phyloP scores from a whole-genome alignment of 2,113 vertebrate genomes.

The Stegastes partitus region DNA sequence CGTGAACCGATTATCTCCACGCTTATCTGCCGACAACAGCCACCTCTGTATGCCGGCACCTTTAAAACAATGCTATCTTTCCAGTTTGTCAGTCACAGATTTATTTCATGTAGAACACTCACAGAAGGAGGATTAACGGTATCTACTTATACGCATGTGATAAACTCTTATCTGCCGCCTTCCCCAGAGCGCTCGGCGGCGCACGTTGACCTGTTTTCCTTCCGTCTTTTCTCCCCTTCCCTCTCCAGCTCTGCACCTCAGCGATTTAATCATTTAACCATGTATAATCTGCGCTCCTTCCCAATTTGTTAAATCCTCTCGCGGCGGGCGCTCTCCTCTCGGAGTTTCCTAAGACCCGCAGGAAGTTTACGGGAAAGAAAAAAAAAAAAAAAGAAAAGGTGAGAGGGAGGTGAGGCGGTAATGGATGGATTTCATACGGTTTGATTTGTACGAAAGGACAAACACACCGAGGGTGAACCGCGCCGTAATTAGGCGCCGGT shows the following conservation, averaged over 20 bases:
- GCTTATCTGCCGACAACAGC: constrained; percentile 67
- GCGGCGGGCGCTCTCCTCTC: constrained; percentile 29
- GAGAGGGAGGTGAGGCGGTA: constrained; percentile 32
- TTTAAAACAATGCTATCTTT: constrained; percentile 80
- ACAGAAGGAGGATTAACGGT: constrained; percentile 79
- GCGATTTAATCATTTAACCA: constrained; percentile 75
- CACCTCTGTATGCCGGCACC: constrained; percentile 36
- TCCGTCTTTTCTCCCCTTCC: constrained; percentile 11
- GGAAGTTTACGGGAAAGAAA: constrained; percentile 61
- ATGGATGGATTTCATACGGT: constrained; percentile 36
- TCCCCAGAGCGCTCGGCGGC: constrained; percentile 75
- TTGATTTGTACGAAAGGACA: constrained; percentile 47
- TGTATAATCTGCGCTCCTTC: constrained; percentile 70
- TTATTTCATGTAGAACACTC: constrained; percentile 73
- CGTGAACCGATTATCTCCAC: constrained; percentile 70
- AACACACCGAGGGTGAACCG: constrained; percentile 38
- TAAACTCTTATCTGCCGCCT: constrained; percentile 79
- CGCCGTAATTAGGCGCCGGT: constrained; percentile 33
- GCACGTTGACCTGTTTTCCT: constrained; percentile 79
- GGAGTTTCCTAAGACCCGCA: constrained; percentile 34
- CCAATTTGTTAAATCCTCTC: constrained; percentile 66
- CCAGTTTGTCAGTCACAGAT: constrained; percentile 78
- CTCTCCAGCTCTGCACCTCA: constrained; percentile 59
- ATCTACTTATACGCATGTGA: constrained; percentile 78
- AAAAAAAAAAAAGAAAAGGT: too few relatives aligned